These are phyloP conservation scores for Echinometra lucunter DNA, from an alignment of 53 echinoderm and acorn worm species.

Conservation along the genomic window DNA sequence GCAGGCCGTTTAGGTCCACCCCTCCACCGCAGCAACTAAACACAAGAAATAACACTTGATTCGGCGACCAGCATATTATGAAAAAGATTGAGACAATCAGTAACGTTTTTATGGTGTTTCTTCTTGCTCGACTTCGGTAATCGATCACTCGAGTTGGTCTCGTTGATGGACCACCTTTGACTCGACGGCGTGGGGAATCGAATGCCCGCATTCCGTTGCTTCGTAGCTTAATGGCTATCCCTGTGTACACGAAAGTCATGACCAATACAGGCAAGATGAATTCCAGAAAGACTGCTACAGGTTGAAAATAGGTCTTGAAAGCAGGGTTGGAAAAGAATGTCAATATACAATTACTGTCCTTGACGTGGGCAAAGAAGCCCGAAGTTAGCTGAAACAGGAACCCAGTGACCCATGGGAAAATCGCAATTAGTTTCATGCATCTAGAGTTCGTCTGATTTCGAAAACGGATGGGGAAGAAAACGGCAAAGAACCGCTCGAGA, in stretches of 20 bases:
- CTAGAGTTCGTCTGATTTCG: not conserved
- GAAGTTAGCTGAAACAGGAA: constrained; percentile 9
- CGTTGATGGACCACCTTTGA: not conserved
- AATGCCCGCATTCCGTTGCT: not conserved
- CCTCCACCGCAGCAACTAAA: not conserved
- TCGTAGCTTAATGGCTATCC: not conserved
- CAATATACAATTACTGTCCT: constrained; percentile 16
- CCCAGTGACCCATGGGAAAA: constrained; percentile 37
- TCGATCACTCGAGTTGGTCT: not conserved
- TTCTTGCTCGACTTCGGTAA: constrained; percentile 21
- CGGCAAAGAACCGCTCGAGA: constrained; percentile 23
- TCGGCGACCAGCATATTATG: constrained; percentile 58
- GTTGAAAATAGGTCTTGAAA: not conserved
- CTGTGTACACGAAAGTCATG: constrained; percentile 25
- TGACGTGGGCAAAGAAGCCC: not conserved
- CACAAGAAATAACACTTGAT: constrained; percentile 34
- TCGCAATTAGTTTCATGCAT: constrained; percentile 5
- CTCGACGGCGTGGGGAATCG: not conserved
- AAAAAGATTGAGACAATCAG: constrained; percentile 48
- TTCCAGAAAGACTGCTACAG: not conserved
- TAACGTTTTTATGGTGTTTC: constrained; percentile 62
- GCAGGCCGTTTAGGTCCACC: not conserved
- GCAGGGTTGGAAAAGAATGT: not conserved
- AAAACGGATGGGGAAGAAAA: constrained; percentile 28
- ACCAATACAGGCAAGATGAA: constrained; percentile 43